These are phyloP conservation scores for Lamprologus ornatipinnis DNA, from an alignment of 2,113 vertebrate species.

Conservation along the genomic window DNA sequence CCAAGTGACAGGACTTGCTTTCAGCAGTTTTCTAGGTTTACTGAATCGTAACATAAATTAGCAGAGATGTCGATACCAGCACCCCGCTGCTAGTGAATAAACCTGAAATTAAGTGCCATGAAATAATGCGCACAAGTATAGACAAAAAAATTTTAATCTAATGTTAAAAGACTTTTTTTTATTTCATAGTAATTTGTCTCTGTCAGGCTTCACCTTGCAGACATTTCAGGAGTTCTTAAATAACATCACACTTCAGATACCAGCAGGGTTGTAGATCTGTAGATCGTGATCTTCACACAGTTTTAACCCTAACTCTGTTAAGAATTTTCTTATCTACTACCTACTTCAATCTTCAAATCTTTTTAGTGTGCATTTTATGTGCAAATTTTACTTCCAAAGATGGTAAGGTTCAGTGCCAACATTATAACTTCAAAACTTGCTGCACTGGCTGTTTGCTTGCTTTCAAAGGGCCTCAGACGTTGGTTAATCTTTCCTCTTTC, in stretches of 20 bases:
- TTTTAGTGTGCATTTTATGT: background rate
- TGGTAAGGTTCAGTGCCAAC: background rate
- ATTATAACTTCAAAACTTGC: background rate
- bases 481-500: background rate
- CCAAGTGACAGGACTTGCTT: background rate
- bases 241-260: background rate
- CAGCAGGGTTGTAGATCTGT: background rate
- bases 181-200: background rate
- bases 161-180: background rate
- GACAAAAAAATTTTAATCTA: rapidly evolving
- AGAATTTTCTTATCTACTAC: background rate
- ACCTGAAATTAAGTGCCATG: background rate
- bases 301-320: background rate
- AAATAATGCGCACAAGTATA: background rate
- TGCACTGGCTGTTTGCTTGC: background rate
- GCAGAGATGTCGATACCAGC: background rate
- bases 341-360: background rate
- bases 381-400: background rate
- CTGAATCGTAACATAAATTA: background rate
- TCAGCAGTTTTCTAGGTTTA: background rate
- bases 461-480: background rate
- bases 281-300: background rate
- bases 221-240: background rate
- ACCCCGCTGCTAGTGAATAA: background rate
- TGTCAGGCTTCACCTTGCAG: background rate